Evolutionary conservation across 1,140 invertebrate species (phyloP).

Genomic region (Drosophila paulistorum): DNA sequence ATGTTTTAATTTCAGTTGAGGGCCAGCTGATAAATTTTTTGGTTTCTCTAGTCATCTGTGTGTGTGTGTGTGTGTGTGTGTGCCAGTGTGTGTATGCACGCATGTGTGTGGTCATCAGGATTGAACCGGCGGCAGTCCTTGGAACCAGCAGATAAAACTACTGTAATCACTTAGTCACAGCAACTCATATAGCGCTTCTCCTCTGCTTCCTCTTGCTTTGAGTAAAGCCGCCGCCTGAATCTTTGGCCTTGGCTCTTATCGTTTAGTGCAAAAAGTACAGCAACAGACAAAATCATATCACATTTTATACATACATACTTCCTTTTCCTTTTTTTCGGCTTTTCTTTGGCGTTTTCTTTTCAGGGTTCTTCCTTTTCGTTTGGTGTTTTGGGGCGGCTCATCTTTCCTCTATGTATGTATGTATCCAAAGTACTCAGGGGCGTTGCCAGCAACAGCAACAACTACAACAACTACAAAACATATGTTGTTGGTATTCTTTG

Average conservation of each 20-base stretch:
- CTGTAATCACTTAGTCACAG: conserved; percentile 75
- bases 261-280: neutral
- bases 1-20: conserved; percentile 37
- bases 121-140: conserved; percentile 63
- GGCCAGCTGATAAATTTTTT: conserved; percentile 75
- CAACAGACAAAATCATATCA: conserved; percentile 11
- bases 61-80: conserved; percentile 13
- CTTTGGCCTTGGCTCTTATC: conserved; percentile 21
- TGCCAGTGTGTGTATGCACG: conserved; percentile 21
- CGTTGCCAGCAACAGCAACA: conserved; percentile 8
- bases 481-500: conserved; percentile 6
- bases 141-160: conserved; percentile 58
- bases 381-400: conserved; percentile 4
- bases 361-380: neutral
- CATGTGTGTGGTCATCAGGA: conserved; percentile 47
- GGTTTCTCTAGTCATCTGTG: conserved; percentile 13
- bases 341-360: neutral
- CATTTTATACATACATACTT: neutral
- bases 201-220: neutral
- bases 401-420: neutral
- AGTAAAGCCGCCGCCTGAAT: conserved; percentile 15
- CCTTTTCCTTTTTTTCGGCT: conserved; percentile 4
- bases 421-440: conserved; percentile 24
- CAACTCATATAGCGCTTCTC: conserved; percentile 30
- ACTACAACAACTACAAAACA: conserved; percentile 5